A percentile compares a stretch with the other conserved stretches of the same genome.
Conservation (phyloP, 2,888 invertebrate species). For the Mythimna loreyi region DNA sequence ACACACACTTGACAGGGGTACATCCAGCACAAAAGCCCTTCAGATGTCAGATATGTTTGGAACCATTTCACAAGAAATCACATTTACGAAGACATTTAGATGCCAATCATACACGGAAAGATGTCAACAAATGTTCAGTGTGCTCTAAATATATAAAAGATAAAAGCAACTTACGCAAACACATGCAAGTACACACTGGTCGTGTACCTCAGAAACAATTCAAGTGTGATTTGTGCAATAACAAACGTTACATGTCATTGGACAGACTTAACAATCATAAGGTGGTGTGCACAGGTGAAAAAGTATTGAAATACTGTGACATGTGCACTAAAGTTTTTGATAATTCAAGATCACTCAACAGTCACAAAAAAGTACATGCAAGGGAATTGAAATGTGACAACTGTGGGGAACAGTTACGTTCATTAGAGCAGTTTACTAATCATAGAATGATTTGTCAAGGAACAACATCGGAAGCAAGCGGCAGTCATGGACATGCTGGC, state of each 20-base stretch:
- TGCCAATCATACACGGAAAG: slow-evolving; percentile 88
- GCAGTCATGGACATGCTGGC: slow-evolving; percentile 75
- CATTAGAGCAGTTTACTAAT: slow-evolving; percentile 88
- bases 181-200: slow-evolving; percentile 90
- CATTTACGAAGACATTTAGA: slow-evolving; percentile 89
- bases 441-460: slow-evolving; percentile 88
- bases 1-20: slow-evolving; percentile 89
- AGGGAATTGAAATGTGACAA: slow-evolving; percentile 89
- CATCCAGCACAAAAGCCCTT: slow-evolving; percentile 90
- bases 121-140: slow-evolving; percentile 90
- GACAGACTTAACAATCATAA: slow-evolving; percentile 90
- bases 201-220: slow-evolving; percentile 90
- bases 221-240: slow-evolving; percentile 90
- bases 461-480: slow-evolving; percentile 76
- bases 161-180: slow-evolving; percentile 89
- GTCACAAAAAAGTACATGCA: slow-evolving; percentile 90
- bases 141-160: slow-evolving; percentile 90
- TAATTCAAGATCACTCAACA: slow-evolving; percentile 89
- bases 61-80: slow-evolving; percentile 89
- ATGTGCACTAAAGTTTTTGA: slow-evolving; percentile 91
- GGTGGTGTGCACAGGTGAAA: slow-evolving; percentile 89
- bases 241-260: slow-evolving; percentile 89
- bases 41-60: slow-evolving; percentile 89
- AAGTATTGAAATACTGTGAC: slow-evolving; percentile 88
- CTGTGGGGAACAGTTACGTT: slow-evolving; percentile 89